A percentile compares a stretch with the other conserved stretches of the same genome.
These are phyloP conservation scores for Hippocampus comes DNA, from an alignment of 2,113 vertebrate genomes.

Conservation along the genomic window DNA sequence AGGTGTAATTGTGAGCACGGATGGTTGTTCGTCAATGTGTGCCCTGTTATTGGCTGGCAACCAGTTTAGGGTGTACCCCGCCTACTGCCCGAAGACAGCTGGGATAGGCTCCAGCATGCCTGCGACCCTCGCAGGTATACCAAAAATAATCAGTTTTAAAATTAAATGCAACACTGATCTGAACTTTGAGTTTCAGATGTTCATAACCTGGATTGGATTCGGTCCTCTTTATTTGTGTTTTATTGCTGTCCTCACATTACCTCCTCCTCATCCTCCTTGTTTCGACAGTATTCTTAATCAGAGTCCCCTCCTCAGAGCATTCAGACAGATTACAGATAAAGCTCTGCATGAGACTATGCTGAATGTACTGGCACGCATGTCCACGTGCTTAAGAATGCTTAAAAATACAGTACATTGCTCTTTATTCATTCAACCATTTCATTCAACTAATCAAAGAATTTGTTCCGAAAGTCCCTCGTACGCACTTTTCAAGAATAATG, in stretches of 20 bases:
- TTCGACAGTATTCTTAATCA: neutral
- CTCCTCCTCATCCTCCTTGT: neutral
- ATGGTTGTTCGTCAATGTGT: too few relatives aligned
- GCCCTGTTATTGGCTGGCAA: too few relatives aligned
- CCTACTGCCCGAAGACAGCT: too few relatives aligned
- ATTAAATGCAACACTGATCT: neutral
- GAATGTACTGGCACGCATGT: conserved; percentile 9
- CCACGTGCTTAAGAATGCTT: conserved; percentile 3
- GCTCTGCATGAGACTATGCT: conserved; percentile 1
- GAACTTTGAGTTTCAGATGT: neutral
- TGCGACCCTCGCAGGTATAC: too few relatives aligned
- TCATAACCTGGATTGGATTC: neutral
- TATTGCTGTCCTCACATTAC: conserved; percentile 13
- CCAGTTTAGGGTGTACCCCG: too few relatives aligned
- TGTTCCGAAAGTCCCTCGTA: too few relatives aligned
- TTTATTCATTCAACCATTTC: too few relatives aligned
- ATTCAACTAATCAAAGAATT: too few relatives aligned
- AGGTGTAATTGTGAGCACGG: too few relatives aligned
- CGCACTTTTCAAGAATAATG: too few relatives aligned
- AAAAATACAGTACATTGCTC: neutral
- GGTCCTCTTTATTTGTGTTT: neutral
- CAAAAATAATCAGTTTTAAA: neutral
- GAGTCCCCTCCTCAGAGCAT: neutral
- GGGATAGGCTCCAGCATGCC: too few relatives aligned
- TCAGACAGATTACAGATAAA: conserved; percentile 30